Conservation (phyloP, 2,888 invertebrate genomes). For the Patella pellucida region DNA sequence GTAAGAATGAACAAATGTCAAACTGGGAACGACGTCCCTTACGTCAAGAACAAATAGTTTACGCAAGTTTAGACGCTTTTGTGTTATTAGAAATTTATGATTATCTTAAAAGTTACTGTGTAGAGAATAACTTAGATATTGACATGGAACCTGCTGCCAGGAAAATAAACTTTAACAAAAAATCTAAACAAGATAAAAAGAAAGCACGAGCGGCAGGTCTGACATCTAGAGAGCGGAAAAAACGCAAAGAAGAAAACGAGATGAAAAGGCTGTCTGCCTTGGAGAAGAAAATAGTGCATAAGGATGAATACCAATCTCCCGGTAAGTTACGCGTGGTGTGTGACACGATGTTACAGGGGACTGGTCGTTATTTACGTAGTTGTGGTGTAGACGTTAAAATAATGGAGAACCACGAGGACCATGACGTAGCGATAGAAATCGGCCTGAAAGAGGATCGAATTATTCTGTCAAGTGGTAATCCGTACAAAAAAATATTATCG, state of each 20-base stretch:
- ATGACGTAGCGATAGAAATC: slow-evolving; percentile 74
- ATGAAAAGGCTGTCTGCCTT: background rate
- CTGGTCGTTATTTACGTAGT: slow-evolving; percentile 78
- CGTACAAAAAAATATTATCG: slow-evolving; percentile 66
- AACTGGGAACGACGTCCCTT: slow-evolving; percentile 70
- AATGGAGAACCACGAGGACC: slow-evolving; percentile 73
- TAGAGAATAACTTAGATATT: slow-evolving; percentile 34
- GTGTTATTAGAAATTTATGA: slow-evolving; percentile 87
- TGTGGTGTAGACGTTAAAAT: slow-evolving; percentile 77
- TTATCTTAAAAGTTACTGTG: slow-evolving; percentile 71
- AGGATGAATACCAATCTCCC: slow-evolving; percentile 38
- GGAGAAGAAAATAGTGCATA: slow-evolving; percentile 1
- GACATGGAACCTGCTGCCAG: slow-evolving; percentile 46
- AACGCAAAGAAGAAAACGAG: background rate
- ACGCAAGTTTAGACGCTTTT: slow-evolving; percentile 82
- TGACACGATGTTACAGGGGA: slow-evolving; percentile 75
- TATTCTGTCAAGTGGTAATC: slow-evolving; percentile 75
- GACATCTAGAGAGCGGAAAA: slow-evolving; percentile 20
- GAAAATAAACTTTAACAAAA: slow-evolving; percentile 48
- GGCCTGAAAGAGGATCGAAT: slow-evolving; percentile 73
- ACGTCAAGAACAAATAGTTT: slow-evolving; percentile 61
- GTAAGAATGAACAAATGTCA: slow-evolving; percentile 69
- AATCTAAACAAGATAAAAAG: slow-evolving; percentile 48
- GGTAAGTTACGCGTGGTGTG: slow-evolving; percentile 74
- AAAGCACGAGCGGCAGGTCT: slow-evolving; percentile 43